phyloP scores from a whole-genome alignment of 2,797 vertebrate species.

The Pseudomugil gertrudae region DNA sequence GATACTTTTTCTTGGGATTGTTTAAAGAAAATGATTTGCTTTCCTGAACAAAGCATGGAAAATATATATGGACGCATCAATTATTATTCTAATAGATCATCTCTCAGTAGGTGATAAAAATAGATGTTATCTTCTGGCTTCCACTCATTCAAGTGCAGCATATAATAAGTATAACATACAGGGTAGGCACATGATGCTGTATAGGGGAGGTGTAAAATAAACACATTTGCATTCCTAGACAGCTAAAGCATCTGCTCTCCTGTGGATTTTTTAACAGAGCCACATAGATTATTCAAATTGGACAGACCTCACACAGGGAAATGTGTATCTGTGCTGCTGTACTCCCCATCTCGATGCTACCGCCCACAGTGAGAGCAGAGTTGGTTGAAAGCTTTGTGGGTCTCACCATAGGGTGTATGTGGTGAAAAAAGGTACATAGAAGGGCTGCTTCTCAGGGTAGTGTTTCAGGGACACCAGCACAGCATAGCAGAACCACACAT shows the following conservation, averaged over 20 bases:
- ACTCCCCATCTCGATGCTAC: slow-evolving; percentile 28
- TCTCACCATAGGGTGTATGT: slow-evolving; percentile 93
- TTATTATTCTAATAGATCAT: slow-evolving; percentile 54
- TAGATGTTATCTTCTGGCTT: slow-evolving; percentile 37
- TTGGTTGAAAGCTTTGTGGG: neutral
- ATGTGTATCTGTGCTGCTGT: slow-evolving; percentile 31
- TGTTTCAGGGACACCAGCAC: slow-evolving; percentile 91
- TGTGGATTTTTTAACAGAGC: slow-evolving; percentile 37
- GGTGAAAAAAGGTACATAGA: slow-evolving; percentile 93
- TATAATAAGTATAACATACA: slow-evolving; percentile 2
- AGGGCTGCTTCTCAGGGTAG: slow-evolving; percentile 92
- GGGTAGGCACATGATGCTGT: slow-evolving; percentile 22
- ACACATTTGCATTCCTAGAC: slow-evolving; percentile 39
- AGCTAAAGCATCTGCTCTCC: slow-evolving; percentile 35
- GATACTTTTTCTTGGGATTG: slow-evolving; percentile 15
- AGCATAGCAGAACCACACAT: slow-evolving; percentile 93
- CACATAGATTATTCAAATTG: slow-evolving; percentile 66
- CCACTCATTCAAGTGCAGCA: slow-evolving; percentile 43
- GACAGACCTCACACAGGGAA: slow-evolving; percentile 41
- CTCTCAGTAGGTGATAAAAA: slow-evolving; percentile 47
- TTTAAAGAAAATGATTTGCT: slow-evolving; percentile 26
- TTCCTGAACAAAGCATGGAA: slow-evolving; percentile 28
- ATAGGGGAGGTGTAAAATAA: slow-evolving; percentile 33
- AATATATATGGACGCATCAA: slow-evolving; percentile 33
- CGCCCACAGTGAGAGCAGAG: slow-evolving; percentile 13